Base-by-base conservation (phyloP, 2,113 vertebrate genomes). In the Aythya baeri region DNA sequence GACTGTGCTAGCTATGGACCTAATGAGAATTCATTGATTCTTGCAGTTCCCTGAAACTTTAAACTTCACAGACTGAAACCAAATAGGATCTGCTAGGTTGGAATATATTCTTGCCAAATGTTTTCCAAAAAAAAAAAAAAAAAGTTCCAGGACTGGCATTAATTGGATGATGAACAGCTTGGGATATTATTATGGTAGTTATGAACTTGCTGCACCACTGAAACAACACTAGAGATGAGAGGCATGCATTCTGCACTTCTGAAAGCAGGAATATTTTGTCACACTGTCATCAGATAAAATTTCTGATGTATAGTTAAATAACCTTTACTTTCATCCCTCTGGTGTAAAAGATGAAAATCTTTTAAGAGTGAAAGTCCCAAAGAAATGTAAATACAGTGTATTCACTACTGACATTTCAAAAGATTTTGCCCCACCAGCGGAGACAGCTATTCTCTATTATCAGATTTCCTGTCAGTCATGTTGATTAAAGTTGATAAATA, bases 401-500 rank as follows among this genome's bases (percentile, higher is more conserved):
- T 97, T 97, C 94, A 95, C 89, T 57, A n/a, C 80, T 97, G 98
- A 97, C 96, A 98, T 98, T 98, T 98, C 96, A 96, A 97, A 98
- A 97, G 97, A 96, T 86, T 92, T 82, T 91, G 74, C 72, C 97
- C 97, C 94, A 97, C 93, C 88, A 94, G 97, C 88, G 72, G 91
- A 88, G 93, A 88, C 80, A 93, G 81, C 81, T 76, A 93, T 97
- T 97, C 94, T 93, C 78, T 94, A 94, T 97, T 97, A 97, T 97
- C 97, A 97, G 85, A 84, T 92, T 97, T 97, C 82, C 97, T 98
- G 98, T 93, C 98, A 98, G 92, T 98, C 97, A 97, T 31, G 83
- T 97, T 97, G 97, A 98, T 98, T 97, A 97, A 97, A 96, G 91
- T 76, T 97, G 97, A 98, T 97, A 98, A 98, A 97, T 93, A 97